Percentiles rank a stretch among this genome's conserved stretches.
Conservation (phyloP, 2,888 invertebrate species). For the Perizoma affinitatum region DNA sequence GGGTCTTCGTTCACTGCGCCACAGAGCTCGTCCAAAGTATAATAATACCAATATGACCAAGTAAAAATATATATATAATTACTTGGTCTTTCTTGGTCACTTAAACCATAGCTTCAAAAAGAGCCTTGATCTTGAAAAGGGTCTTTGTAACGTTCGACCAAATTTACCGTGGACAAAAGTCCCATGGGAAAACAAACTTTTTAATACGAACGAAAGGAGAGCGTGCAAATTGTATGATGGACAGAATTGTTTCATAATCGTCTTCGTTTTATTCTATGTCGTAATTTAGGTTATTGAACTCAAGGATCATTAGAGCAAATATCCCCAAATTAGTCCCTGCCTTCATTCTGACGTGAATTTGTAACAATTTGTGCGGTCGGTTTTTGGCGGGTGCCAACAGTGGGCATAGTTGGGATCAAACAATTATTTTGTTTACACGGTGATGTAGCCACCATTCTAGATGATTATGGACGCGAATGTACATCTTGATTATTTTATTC, state of each 20-base stretch:
- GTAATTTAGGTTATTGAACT: slow-evolving; percentile 19
- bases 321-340: slow-evolving; percentile 19
- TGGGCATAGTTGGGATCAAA: slow-evolving; percentile 19
- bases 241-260: neutral
- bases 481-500: too few species aligned
- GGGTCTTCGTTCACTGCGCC: too few species aligned
- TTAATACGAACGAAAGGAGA: too few species aligned
- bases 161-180: too few species aligned
- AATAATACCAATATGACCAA: too few species aligned
- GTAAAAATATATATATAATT: too few species aligned
- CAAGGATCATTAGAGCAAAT: slow-evolving; percentile 26
- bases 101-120: too few species aligned
- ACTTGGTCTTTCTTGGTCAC: too few species aligned
- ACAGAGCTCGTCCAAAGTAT: too few species aligned
- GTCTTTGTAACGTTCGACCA: too few species aligned
- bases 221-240: neutral
- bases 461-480: neutral
- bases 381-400: slow-evolving; percentile 21
- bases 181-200: too few species aligned
- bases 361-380: slow-evolving; percentile 24
- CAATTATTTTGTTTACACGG: slow-evolving; percentile 25
- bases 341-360: slow-evolving; percentile 17
- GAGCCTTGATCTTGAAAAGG: too few species aligned
- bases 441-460: slow-evolving; percentile 4
- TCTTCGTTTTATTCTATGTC: slow-evolving; percentile 1